Conservation (phyloP, 2,888 invertebrate species). For the Lepas anatifera region DNA sequence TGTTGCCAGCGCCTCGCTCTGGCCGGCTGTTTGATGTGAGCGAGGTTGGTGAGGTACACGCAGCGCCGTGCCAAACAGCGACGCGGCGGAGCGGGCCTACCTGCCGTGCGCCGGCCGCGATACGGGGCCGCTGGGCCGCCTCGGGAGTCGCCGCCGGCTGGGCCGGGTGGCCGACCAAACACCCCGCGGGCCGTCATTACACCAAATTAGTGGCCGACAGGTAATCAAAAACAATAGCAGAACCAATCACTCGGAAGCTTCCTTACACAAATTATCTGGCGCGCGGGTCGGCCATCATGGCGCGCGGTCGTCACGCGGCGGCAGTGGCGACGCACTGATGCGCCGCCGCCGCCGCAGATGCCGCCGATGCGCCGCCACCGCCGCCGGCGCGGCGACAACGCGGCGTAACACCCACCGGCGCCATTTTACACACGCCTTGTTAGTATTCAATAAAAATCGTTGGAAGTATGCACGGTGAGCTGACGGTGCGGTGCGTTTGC, state of each 20-base stretch:
- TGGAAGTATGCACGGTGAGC: background rate
- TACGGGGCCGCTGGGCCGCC: no score
- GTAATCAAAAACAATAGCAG: constrained; percentile 9
- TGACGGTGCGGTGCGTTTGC: background rate
- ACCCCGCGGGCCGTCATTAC: background rate
- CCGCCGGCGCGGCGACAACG: background rate
- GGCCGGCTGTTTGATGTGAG: no score
- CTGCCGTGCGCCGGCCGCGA: no score
- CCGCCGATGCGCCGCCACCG: background rate
- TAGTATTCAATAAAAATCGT: constrained; percentile 10
- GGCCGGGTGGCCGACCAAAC: background rate
- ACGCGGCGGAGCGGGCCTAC: no score
- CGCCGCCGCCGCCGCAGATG: background rate
- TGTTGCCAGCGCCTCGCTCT: background rate
- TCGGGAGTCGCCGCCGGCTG: background rate
- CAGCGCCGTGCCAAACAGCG: no score
- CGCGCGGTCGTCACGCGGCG: background rate
- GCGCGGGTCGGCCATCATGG: background rate
- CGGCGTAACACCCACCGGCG: background rate
- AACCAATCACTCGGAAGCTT: background rate
- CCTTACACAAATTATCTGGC: background rate
- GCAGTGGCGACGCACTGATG: background rate
- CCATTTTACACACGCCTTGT: background rate
- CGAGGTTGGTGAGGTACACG: no score
- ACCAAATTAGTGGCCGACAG: constrained; percentile 5